A percentile compares a stretch with the other conserved stretches of the same genome.
phyloP scores from a whole-genome alignment of 30 jellyfish, hydroid and myxozoan species.

The Hydractinia echinata region DNA sequence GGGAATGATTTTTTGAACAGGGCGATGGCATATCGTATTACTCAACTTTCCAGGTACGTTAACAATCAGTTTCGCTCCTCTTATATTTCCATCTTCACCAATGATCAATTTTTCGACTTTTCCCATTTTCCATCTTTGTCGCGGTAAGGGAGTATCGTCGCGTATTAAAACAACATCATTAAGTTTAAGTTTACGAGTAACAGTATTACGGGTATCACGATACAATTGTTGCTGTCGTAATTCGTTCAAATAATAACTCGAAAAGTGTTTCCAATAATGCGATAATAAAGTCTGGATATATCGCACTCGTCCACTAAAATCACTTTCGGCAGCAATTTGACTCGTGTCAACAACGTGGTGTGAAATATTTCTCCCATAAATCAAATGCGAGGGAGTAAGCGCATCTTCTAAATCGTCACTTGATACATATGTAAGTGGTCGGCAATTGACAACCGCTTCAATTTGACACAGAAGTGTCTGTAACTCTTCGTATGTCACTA shows the following conservation, averaged over 20 bases:
- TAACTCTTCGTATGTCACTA: conserved; percentile 14
- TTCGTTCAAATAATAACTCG: conserved; percentile 3
- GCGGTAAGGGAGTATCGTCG: conserved; percentile 4
- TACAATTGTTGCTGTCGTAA: conserved; percentile 1
- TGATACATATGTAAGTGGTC: no score
- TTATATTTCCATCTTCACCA: conserved; percentile 1
- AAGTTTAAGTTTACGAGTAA: not conserved
- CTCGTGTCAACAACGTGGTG: not conserved
- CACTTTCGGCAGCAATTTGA: not conserved
- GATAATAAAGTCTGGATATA: not conserved
- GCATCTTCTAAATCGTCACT: conserved; percentile 14
- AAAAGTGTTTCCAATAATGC: conserved; percentile 7
- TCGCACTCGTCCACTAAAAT: not conserved
- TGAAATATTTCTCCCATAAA: conserved; percentile 2
- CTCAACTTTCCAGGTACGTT: not conserved
- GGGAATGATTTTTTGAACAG: conserved; percentile 21
- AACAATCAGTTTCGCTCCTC: conserved; percentile 12
- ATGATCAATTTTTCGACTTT: conserved; percentile 15
- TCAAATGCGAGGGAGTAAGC: conserved; percentile 9
- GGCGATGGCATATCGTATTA: not conserved
- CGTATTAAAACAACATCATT: conserved; percentile 16
- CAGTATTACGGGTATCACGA: not conserved
- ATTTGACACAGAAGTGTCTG: conserved; percentile 11
- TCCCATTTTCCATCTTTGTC: conserved; percentile 26
- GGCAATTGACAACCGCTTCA: conserved; percentile 4